A percentile compares a stretch with the other conserved stretches of the same genome.
Conservation (phyloP, 1,140 invertebrate species). For the Sycophaga agraensis region DNA sequence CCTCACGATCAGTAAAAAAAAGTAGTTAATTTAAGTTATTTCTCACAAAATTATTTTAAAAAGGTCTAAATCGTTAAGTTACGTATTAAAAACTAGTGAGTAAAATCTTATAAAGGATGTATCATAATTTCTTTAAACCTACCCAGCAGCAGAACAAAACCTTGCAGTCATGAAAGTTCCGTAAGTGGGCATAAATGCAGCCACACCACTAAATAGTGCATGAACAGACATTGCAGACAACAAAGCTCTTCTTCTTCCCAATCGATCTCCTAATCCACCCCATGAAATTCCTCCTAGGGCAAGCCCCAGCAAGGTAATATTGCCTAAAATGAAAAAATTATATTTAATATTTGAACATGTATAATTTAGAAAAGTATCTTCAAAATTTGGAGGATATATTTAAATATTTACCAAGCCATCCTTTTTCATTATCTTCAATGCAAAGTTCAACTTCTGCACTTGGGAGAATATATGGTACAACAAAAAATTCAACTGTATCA, state of each 20-base stretch:
- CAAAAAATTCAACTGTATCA: conserved; percentile 74
- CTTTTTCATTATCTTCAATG: conserved; percentile 72
- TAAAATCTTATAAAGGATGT: no score
- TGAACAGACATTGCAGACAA: conserved; percentile 74
- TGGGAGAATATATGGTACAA: conserved; percentile 75
- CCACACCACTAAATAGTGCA: conserved; percentile 71
- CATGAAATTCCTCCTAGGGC: conserved; percentile 73
- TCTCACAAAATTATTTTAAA: no score
- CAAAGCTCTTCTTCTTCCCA: conserved; percentile 67
- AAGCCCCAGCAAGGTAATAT: conserved; percentile 70
- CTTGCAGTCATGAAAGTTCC: conserved; percentile 77
- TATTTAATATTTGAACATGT: no score
- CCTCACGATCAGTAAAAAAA: no score
- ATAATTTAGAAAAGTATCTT: no score
- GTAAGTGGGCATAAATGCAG: conserved; percentile 78
- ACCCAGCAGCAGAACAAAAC: conserved; percentile 69
- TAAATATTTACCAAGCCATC: conserved; percentile 67
- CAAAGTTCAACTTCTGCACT: conserved; percentile 77
- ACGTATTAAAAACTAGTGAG: no score
- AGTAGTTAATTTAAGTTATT: no score
- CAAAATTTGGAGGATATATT: no score
- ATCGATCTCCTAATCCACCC: conserved; percentile 71
- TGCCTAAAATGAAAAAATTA: conserved; percentile 51
- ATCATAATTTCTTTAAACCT: no score
- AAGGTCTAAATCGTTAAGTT: no score